A percentile compares a stretch with the other conserved stretches of the same genome.
These are phyloP conservation scores for Neoniphon sammara DNA, from an alignment of 2,797 vertebrate genomes.

Conservation along the genomic window DNA sequence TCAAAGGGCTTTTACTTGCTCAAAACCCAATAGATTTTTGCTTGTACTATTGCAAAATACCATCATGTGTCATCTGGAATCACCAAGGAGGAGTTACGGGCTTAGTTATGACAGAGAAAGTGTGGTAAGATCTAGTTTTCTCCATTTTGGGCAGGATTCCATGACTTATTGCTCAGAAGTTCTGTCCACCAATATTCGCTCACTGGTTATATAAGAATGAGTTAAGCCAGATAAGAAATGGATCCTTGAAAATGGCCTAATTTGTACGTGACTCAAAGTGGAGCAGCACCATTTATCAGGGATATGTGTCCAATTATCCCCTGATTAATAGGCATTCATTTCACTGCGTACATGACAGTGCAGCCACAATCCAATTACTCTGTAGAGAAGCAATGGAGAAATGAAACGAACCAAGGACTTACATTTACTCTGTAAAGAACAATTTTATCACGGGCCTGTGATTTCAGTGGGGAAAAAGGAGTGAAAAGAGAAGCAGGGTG, in stretches of 20 bases:
- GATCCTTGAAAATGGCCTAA: conserved; percentile 76
- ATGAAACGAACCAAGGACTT: conserved; percentile 65
- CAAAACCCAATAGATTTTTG: background rate
- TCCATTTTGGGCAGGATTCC: conserved; percentile 23
- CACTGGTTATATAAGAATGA: conserved; percentile 65
- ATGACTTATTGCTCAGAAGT: conserved; percentile 9
- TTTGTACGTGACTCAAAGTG: conserved; percentile 79
- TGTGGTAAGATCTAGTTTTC: conserved; percentile 33
- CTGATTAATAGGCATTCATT: conserved; percentile 81
- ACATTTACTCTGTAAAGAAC: conserved; percentile 53
- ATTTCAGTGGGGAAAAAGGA: conserved; percentile 32
- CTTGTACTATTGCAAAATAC: background rate
- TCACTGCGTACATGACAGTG: conserved; percentile 68
- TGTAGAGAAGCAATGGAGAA: conserved; percentile 50
- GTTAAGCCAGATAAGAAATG: conserved; percentile 76
- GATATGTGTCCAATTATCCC: conserved; percentile 81
- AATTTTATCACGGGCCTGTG: conserved; percentile 38
- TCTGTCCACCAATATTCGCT: conserved; percentile 55
- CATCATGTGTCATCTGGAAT: conserved; percentile 10
- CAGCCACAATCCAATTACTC: conserved; percentile 79
- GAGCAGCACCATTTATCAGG: conserved; percentile 78
- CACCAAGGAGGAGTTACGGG: background rate
- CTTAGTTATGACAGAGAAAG: conserved; percentile 16
- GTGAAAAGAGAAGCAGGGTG: conserved; percentile 47
- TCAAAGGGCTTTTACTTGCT: conserved; percentile 7